These are phyloP conservation scores for Serrognathus titanus DNA, from an alignment of 2,888 invertebrate species.

Conservation along the genomic window DNA sequence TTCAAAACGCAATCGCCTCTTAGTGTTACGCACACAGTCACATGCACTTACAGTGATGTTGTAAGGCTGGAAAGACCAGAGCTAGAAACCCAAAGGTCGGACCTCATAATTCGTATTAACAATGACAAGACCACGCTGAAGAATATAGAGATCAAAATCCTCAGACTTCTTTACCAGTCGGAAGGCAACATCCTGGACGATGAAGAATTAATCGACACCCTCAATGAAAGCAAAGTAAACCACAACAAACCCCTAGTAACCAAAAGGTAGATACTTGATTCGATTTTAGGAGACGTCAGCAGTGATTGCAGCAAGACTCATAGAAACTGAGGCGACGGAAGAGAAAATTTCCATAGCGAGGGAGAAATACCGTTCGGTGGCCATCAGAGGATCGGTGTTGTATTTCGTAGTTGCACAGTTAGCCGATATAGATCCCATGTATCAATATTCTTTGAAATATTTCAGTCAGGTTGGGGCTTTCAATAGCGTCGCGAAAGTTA, in stretches of 20 bases:
- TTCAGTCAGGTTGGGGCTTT: constrained; percentile 60
- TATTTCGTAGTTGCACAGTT: constrained; percentile 89
- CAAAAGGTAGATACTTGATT: not conserved
- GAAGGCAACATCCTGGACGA: constrained; percentile 92
- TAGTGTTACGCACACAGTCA: not conserved
- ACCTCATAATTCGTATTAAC: constrained; percentile 81
- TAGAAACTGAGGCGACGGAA: constrained; percentile 85
- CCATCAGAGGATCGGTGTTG: constrained; percentile 82
- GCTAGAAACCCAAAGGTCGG: constrained; percentile 76
- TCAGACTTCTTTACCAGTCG: constrained; percentile 75
- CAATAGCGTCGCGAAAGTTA: too few species aligned
- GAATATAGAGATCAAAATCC: constrained; percentile 85
- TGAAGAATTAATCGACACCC: constrained; percentile 85
- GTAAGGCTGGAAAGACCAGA: constrained; percentile 90
- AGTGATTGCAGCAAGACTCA: constrained; percentile 82
- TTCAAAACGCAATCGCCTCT: not conserved
- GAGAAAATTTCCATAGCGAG: constrained; percentile 80
- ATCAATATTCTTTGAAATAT: constrained; percentile 90
- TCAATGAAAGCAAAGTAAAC: constrained; percentile 78
- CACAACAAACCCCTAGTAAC: not conserved
- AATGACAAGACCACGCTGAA: constrained; percentile 79
- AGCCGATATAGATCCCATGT: constrained; percentile 92
- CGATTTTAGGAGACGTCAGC: constrained; percentile 75
- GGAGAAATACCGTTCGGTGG: constrained; percentile 81
- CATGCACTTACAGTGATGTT: constrained; percentile 60